Percentiles rank a stretch among this genome's conserved stretches.
Evolutionary conservation across 64 coral and sea anemone species (phyloP).

Genomic region (Orbicella faveolata): DNA sequence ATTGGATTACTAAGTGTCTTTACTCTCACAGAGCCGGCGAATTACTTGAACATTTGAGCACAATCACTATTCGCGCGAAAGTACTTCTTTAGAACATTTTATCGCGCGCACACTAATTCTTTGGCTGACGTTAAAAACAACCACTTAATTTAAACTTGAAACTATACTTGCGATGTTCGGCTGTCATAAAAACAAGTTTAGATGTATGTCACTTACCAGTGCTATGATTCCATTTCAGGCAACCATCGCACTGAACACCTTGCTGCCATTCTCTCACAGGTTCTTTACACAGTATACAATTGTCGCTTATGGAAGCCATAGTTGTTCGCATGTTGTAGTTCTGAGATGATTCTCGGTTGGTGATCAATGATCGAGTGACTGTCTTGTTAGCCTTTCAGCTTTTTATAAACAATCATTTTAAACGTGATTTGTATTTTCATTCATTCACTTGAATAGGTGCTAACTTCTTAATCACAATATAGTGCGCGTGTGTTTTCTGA

Average conservation of each 20-base stretch:
- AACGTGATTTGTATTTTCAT: background rate
- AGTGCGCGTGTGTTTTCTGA: no score
- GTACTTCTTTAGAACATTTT: no score
- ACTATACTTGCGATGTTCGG: no score
- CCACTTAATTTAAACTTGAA: no score
- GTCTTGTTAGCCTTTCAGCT: background rate
- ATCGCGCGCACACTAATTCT: no score
- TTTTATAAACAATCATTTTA: no score
- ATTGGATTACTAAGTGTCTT: no score
- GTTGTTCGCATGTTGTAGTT: background rate
- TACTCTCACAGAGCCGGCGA: no score
- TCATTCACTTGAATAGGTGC: background rate
- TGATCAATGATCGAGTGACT: background rate
- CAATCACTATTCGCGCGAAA: no score
- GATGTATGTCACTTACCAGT: constrained; percentile 4
- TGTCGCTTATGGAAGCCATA: background rate
- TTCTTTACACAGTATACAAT: background rate
- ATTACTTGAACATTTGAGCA: no score
- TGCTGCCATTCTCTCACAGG: background rate
- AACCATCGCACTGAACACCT: constrained; percentile 10
- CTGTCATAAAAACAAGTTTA: no score
- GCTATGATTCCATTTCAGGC: constrained; percentile 15
- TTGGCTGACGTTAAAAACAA: no score
- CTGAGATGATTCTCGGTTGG: background rate
- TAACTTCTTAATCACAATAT: background rate